Conservation (phyloP, 2,888 invertebrate species). For the Rotaria magnacalcarata region DNA sequence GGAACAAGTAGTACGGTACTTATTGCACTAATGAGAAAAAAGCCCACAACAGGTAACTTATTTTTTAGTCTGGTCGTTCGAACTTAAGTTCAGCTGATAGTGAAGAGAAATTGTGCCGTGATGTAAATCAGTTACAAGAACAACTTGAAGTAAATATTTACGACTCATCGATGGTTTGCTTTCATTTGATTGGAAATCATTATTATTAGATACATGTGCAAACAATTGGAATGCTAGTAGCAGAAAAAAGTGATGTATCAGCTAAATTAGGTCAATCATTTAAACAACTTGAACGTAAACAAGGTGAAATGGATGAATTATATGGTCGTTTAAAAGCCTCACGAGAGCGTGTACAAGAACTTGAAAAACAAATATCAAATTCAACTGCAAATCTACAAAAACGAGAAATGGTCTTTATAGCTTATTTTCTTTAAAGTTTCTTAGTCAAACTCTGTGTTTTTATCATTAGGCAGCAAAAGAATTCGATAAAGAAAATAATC, state of each 20-base stretch:
- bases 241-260: constrained; percentile 78
- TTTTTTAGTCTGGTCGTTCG: not conserved
- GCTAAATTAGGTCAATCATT: constrained; percentile 62
- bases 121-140: not conserved
- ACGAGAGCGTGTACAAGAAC: constrained; percentile 66
- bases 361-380: constrained; percentile 63
- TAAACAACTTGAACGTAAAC: constrained; percentile 59
- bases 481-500: not conserved
- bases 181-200: not conserved
- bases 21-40: not conserved
- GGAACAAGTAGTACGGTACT: not conserved
- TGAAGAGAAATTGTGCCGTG: constrained; percentile 4
- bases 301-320: constrained; percentile 68
- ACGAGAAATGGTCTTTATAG: not conserved
- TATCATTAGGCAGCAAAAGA: not conserved
- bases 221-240: constrained; percentile 78
- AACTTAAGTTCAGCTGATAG: not conserved
- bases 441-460: not conserved
- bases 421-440: not conserved
- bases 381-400: constrained; percentile 25
- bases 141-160: constrained; percentile 16
- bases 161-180: not conserved
- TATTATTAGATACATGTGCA: constrained; percentile 62
- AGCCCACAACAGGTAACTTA: not conserved
- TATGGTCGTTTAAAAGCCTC: constrained; percentile 68